Conservation (phyloP, 2,888 invertebrate genomes). For the Saturnia japonica region DNA sequence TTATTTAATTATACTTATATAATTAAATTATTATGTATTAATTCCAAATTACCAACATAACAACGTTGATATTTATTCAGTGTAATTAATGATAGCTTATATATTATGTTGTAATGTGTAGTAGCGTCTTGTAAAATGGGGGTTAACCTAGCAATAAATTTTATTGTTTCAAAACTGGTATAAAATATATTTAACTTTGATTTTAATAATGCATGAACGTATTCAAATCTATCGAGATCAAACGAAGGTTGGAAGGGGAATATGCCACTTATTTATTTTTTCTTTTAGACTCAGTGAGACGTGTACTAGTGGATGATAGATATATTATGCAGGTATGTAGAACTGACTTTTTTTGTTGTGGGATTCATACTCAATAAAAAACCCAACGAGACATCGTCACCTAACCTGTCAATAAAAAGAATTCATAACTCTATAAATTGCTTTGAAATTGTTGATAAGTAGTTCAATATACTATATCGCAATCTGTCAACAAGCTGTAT, state of each 20-base stretch:
- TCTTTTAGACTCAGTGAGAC: not conserved
- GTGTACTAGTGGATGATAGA: not conserved
- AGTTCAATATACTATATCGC: constrained; percentile 21
- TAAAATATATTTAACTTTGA: not conserved
- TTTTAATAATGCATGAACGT: not conserved
- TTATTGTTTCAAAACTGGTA: not conserved
- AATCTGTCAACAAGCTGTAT: constrained; percentile 32
- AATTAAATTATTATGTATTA: not conserved
- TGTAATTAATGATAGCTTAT: not conserved
- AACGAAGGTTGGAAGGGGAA: too few species aligned
- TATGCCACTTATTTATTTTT: not conserved
- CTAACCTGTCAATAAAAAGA: not conserved
- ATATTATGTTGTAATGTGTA: not conserved
- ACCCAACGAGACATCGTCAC: not conserved
- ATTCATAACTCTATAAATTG: not conserved
- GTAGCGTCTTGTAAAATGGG: not conserved
- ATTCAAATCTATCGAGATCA: not conserved
- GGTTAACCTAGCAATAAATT: not conserved
- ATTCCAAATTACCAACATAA: not conserved
- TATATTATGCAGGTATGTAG: too few species aligned
- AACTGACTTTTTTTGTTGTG: not conserved
- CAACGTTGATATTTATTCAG: not conserved
- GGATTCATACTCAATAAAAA: not conserved
- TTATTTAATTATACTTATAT: not conserved
- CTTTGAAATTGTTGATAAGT: constrained; percentile 11